Evolutionary conservation across 2,113 vertebrate genomes (phyloP).

Genomic region (Garra rufa): DNA sequence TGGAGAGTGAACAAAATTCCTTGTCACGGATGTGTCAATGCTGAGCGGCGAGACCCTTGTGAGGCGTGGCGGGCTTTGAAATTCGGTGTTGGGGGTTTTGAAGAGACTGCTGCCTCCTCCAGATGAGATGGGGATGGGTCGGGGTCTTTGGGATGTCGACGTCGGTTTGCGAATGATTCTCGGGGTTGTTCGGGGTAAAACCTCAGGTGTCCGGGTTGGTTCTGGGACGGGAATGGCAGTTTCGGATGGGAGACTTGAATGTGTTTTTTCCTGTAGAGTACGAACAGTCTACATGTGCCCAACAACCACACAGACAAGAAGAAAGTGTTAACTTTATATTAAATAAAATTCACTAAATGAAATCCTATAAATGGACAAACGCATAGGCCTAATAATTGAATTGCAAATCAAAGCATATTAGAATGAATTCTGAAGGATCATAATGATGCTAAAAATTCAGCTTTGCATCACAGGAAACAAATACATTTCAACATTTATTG

Average conservation of each 20-base stretch:
- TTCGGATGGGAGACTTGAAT: not conserved
- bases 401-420: too few relatives aligned
- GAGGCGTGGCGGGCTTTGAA: slow-evolving; percentile 48
- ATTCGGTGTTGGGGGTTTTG: not conserved
- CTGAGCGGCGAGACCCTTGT: slow-evolving; percentile 10
- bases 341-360: too few relatives aligned
- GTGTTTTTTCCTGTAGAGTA: not conserved
- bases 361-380: too few relatives aligned
- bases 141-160: slow-evolving; percentile 9
- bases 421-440: too few relatives aligned
- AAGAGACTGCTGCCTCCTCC: not conserved
- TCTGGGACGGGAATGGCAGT: not conserved
- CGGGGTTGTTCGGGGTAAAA: not conserved
- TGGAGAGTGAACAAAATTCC: not conserved
- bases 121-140: not conserved
- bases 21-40: not conserved
- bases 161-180: not conserved
- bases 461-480: too few relatives aligned
- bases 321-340: too few relatives aligned
- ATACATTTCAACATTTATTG: too few relatives aligned
- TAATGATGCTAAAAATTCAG: too few relatives aligned
- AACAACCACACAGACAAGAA: not conserved
- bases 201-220: not conserved
- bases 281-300: not conserved
- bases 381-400: too few relatives aligned